These are phyloP conservation scores for Manis crassicaudata DNA, from an alignment of 2,797 vertebrate species.

Conservation along the genomic window DNA sequence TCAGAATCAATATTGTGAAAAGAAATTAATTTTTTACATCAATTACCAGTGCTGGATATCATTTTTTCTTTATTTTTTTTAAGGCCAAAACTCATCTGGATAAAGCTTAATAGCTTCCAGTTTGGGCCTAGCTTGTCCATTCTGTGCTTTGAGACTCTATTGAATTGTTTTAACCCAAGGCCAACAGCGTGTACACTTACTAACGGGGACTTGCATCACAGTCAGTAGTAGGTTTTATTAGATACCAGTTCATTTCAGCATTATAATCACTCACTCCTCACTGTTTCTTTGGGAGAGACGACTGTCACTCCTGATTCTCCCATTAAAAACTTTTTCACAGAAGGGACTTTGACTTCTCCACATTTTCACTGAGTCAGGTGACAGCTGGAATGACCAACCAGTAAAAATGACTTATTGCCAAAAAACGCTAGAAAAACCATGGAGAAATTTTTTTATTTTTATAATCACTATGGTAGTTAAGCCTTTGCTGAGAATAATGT, in stretches of 20 bases:
- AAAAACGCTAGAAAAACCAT: neutral
- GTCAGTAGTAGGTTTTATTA: neutral
- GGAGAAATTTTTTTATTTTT: neutral
- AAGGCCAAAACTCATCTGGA: neutral
- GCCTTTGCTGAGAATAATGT: neutral
- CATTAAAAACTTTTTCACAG: neutral
- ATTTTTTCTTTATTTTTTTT: neutral
- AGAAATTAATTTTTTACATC: conserved; percentile 6
- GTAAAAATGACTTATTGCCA: neutral
- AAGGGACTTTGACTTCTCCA: neutral
- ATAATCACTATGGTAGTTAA: neutral
- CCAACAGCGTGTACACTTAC: neutral
- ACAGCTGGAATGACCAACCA: neutral
- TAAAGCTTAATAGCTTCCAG: conserved; percentile 11
- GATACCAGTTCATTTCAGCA: neutral
- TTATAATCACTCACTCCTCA: neutral
- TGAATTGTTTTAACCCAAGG: neutral
- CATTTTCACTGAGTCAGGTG: neutral
- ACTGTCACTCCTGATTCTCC: neutral
- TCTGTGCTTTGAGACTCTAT: neutral
- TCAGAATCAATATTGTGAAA: conserved; percentile 25
- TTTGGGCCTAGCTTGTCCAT: neutral
- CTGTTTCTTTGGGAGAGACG: neutral
- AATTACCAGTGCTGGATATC: neutral
- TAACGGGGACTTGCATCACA: neutral